Base-by-base conservation (phyloP, 2,797 vertebrate species). In the Myotis myotis region DNA sequence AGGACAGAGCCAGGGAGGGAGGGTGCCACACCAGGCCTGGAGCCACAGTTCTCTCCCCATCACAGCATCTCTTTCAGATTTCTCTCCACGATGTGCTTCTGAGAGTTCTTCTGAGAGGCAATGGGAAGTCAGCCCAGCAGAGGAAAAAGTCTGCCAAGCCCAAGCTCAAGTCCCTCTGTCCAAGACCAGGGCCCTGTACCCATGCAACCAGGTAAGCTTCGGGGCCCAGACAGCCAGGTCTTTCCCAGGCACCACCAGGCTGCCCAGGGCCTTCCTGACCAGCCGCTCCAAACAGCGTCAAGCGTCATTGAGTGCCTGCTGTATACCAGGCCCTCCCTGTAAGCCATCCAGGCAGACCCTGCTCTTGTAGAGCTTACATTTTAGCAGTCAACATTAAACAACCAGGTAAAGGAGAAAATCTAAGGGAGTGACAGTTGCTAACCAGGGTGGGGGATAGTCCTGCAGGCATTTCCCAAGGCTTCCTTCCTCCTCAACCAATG, bases 101-200 rank as follows among this genome's bases (percentile, higher is more conserved):
- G 76, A 4, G 19, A 86, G 17, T 71, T 49, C 80, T 85, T 57
- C 66, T 74, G 70, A 89, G 57, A 2, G 49, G 51, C 23, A 0
- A 98, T 98, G 98, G 98, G 98, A 96, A 97, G 81, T 80, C 93
- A 97, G 62, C 97, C 97, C 89, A 97, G 98, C 92, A 93, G 94
- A 94, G 74, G 79, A 85, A 97, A 95, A 70, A n/a, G 0, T 41
- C 66, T 85, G 22, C 30, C 70, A 23, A 74, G 0, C 6, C 64
- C 83, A 68, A n/a, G 0, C 55, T 4, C 33, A 2, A 0, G 0
- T 0, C 47, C 41, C 15, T 28, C 3, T 0, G 6, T 36, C 3
- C 68, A 13, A 72, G 53, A 10, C 92, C 94, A 38, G 47, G 60
- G 57, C 8, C 82, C 41, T 55, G 53, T 0, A 30, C 23, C n/a